Conservation (phyloP, 2,888 invertebrate species). For the Stictocephala bisonia region DNA sequence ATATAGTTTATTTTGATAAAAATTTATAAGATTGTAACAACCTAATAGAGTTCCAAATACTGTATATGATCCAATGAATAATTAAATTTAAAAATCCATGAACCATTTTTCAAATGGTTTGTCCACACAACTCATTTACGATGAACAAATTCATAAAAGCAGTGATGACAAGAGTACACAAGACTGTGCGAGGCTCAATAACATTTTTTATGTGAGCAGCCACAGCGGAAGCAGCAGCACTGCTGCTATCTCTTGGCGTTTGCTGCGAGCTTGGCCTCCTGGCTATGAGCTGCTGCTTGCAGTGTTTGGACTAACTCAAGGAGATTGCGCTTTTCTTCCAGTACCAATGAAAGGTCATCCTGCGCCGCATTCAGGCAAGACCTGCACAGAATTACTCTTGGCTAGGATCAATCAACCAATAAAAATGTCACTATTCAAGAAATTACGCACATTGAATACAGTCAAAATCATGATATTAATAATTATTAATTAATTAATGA, state of each 20-base stretch:
- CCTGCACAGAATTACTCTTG: constrained; percentile 52
- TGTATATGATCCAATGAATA: too few relatives aligned
- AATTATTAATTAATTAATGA: neutral
- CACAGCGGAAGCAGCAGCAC: constrained; percentile 68
- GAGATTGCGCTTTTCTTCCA: constrained; percentile 80
- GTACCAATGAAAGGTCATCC: constrained; percentile 76
- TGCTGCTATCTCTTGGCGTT: constrained; percentile 67
- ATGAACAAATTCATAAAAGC: too few relatives aligned
- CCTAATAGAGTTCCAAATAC: too few relatives aligned
- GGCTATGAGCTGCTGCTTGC: constrained; percentile 69
- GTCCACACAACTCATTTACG: too few relatives aligned
- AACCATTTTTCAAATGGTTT: too few relatives aligned
- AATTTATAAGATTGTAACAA: too few relatives aligned
- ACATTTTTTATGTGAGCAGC: constrained; percentile 19
- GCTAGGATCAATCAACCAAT: constrained; percentile 4
- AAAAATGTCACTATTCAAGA: constrained; percentile 23
- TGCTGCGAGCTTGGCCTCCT: constrained; percentile 57
- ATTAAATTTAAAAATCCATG: too few relatives aligned
- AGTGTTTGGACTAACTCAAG: constrained; percentile 76
- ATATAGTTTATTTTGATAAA: too few relatives aligned
- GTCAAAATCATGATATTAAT: neutral
- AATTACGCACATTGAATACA: too few relatives aligned
- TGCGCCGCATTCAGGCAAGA: constrained; percentile 73
- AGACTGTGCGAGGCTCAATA: neutral
- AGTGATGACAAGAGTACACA: neutral